phyloP scores from a whole-genome alignment of 2,113 vertebrate genomes.

The Pristiophorus japonicus region DNA sequence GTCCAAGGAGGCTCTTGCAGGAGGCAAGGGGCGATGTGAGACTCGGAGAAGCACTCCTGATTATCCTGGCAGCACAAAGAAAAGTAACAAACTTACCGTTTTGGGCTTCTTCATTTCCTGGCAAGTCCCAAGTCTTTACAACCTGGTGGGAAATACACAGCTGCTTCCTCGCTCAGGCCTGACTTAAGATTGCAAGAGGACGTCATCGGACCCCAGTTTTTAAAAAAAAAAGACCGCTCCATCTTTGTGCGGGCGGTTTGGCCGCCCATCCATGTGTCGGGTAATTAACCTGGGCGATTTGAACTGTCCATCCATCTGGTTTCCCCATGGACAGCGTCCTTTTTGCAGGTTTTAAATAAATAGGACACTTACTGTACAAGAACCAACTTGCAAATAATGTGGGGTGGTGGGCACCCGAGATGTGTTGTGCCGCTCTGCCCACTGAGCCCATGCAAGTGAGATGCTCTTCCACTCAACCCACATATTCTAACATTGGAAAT shows the following conservation, averaged over 20 bases:
- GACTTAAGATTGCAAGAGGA: background rate
- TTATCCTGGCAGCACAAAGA: background rate
- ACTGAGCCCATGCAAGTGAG: background rate
- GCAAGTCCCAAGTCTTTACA: background rate
- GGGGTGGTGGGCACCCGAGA: background rate
- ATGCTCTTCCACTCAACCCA: background rate
- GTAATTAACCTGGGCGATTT: background rate
- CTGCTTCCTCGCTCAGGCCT: background rate
- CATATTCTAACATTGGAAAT: background rate
- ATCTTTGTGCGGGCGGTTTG: background rate
- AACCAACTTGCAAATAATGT: background rate
- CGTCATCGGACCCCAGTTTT: background rate
- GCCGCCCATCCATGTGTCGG: too few species aligned
- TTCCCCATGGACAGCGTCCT: background rate
- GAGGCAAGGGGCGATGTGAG: background rate
- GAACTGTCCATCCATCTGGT: background rate
- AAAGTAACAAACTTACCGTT: background rate
- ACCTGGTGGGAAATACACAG: background rate
- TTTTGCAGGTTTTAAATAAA: background rate
- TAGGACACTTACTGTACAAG: background rate
- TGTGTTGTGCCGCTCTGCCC: background rate
- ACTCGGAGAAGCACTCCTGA: background rate
- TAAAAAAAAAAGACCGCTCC: background rate
- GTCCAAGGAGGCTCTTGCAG: background rate
- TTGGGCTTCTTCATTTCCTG: background rate